A percentile compares a stretch with the other conserved stretches of the same genome.
Conservation (phyloP, 2,797 vertebrate genomes). For the Pteropus rufus region DNA sequence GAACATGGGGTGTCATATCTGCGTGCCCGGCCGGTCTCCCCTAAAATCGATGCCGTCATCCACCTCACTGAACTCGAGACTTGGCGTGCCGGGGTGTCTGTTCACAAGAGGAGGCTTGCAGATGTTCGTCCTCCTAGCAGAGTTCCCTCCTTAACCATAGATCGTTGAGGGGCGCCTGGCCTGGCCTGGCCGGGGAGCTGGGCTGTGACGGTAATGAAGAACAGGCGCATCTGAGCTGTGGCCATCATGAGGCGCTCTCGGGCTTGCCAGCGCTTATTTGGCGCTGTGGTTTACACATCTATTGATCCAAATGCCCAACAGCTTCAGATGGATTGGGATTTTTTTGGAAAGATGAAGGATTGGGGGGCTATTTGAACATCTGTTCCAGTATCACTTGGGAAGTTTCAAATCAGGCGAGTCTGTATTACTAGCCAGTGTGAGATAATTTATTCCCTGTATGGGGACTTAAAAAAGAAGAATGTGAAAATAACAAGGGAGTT, state of each 20-base stretch:
- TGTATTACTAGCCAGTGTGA: neutral
- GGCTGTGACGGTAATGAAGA: neutral
- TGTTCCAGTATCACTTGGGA: conserved; percentile 25
- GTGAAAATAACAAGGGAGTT: no score
- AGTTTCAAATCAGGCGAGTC: neutral
- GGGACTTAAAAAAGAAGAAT: neutral
- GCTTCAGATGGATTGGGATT: neutral
- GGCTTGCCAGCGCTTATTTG: neutral
- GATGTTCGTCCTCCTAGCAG: fast-evolving
- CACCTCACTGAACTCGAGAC: fast-evolving
- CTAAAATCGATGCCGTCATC: fast-evolving
- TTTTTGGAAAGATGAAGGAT: neutral
- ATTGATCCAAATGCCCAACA: neutral
- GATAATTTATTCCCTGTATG: neutral
- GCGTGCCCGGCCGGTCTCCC: neutral
- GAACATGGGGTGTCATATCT: neutral
- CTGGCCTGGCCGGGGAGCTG: neutral
- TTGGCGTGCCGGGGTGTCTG: fast-evolving
- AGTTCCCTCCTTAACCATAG: neutral
- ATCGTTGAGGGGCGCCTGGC: fast-evolving
- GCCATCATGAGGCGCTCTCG: fast-evolving
- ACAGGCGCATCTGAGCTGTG: neutral
- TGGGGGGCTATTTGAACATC: neutral
- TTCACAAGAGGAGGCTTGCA: neutral
- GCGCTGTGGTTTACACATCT: neutral